A percentile compares a stretch with the other conserved stretches of the same genome.
Evolutionary conservation across 53 echinoderm and acorn worm species (phyloP).

Genomic region (Holothuria leucospilota): DNA sequence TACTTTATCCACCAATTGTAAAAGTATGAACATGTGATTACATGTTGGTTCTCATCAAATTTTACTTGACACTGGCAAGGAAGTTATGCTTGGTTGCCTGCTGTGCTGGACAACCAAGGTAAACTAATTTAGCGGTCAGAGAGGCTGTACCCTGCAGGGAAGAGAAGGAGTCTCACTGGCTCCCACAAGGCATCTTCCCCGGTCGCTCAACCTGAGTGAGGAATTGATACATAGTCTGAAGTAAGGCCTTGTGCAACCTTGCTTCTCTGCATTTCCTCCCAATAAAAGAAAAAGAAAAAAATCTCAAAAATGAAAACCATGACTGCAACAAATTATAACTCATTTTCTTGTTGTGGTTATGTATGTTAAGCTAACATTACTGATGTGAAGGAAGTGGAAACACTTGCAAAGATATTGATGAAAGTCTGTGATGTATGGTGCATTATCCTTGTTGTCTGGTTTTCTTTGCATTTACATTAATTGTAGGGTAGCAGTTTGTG

Average conservation of each 20-base stretch:
- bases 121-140: slow-evolving; percentile 53
- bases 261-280: neutral
- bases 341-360: too few species aligned
- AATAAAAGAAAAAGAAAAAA: neutral
- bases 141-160: slow-evolving; percentile 14
- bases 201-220: slow-evolving; percentile 21
- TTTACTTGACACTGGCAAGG: slow-evolving; percentile 39
- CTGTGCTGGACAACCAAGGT: slow-evolving; percentile 37
- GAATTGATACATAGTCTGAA: neutral
- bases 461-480: too few species aligned
- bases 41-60: slow-evolving; percentile 45
- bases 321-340: too few species aligned
- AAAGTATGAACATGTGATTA: slow-evolving; percentile 3
- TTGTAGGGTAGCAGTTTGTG: too few species aligned
- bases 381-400: too few species aligned
- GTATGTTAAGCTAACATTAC: too few species aligned
- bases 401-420: too few species aligned
- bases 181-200: slow-evolving; percentile 48
- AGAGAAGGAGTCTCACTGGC: slow-evolving; percentile 17
- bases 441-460: too few species aligned
- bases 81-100: slow-evolving; percentile 37
- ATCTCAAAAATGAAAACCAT: neutral
- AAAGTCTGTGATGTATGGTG: too few species aligned
- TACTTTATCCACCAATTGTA: slow-evolving; percentile 10
- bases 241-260: slow-evolving; percentile 11